phyloP scores from a whole-genome alignment of 2,797 vertebrate genomes.

The Parauchenoglanis punctatus region DNA sequence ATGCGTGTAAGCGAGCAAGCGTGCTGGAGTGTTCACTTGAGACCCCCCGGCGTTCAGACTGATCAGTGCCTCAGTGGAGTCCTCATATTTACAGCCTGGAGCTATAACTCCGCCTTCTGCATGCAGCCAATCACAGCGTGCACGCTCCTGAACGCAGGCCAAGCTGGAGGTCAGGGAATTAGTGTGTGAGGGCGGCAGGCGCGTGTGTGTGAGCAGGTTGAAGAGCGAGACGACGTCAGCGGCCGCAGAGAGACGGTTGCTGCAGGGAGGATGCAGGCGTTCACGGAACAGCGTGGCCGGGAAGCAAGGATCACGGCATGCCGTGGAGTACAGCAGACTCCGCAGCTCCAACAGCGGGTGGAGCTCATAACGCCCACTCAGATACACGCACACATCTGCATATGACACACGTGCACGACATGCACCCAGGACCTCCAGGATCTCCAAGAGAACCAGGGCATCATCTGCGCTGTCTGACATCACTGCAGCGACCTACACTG shows the following conservation, averaged over 20 bases:
- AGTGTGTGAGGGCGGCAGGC: constrained; percentile 65
- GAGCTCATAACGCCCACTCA: constrained; percentile 90
- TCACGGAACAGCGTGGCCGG: constrained; percentile 94
- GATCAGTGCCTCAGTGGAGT: constrained; percentile 46
- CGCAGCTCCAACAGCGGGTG: constrained; percentile 88
- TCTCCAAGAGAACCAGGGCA: constrained; percentile 86
- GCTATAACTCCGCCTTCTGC: constrained; percentile 71
- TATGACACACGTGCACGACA: constrained; percentile 88
- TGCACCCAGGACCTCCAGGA: constrained; percentile 90
- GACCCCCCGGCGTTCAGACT: constrained; percentile 45
- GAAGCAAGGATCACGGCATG: constrained; percentile 92
- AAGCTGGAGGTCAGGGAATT: constrained; percentile 80
- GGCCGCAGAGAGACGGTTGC: constrained; percentile 89
- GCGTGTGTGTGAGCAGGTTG: constrained; percentile 93
- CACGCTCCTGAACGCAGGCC: constrained; percentile 75
- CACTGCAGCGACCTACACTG: constrained; percentile 30
- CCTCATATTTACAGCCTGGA: constrained; percentile 73
- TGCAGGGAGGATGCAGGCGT: constrained; percentile 85
- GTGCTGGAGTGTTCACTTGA: constrained; percentile 25
- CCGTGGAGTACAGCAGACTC: constrained; percentile 89
- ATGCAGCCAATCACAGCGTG: constrained; percentile 73
- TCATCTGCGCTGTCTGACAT: constrained; percentile 73
- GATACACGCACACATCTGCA: constrained; percentile 92
- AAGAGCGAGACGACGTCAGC: constrained; percentile 97
- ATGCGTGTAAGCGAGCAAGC: constrained; percentile 30